Evolutionary conservation across 2,113 vertebrate species (phyloP), one percentile per base, ranked within the genome.

Genomic region (Gorsachius goisagi): DNA sequence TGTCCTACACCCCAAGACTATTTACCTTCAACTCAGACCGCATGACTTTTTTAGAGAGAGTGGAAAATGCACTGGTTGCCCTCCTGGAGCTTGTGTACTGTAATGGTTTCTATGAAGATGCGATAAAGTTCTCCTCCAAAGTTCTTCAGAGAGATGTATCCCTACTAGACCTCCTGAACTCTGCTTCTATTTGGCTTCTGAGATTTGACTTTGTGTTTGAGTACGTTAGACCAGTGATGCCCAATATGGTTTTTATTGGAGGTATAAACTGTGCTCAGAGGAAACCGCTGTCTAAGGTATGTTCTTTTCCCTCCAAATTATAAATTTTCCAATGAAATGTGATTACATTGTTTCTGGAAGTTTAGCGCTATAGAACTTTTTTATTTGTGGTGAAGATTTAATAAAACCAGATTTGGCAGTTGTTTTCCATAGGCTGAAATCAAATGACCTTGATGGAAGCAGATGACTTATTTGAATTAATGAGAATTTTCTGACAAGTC

Each of bases 201-300:
- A 98, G 99, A 87, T 97, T 95, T 1, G 99, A 99, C 95, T 98
- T 99, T 72, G 98, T 97, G 2, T 88, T 99, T 7, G 99, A 99
- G 52, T 97, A 97, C 2, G 98, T 98, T 15, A 98, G 98, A 30
- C 99, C 99, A 0, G 86, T 99, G 47, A 99, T 99, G 98, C 99
- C 99, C 44, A 99, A 99, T 78, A 96, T 98, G 86, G 77, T 99
- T 33, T 97, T 98, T 33, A 71, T 99, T 7, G 99, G 98, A 41
- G 99, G 99, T 21, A 97, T 97, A 64, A 97, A 84, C 85, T 98
- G 98, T 64, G 95, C 87, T 35, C n/a, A 92, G 93, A 55, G 4
- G 26, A 93, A 92, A 37, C 58, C 41, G 1, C 68, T 98, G 41
- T 1, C 89, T 71, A 88, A 97, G 97, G 97, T 97, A 73, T 27